Evolutionary conservation across 2,113 vertebrate species (phyloP), one percentile per base, ranked within the genome.

Genomic region (Ctenomys sociabilis): DNA sequence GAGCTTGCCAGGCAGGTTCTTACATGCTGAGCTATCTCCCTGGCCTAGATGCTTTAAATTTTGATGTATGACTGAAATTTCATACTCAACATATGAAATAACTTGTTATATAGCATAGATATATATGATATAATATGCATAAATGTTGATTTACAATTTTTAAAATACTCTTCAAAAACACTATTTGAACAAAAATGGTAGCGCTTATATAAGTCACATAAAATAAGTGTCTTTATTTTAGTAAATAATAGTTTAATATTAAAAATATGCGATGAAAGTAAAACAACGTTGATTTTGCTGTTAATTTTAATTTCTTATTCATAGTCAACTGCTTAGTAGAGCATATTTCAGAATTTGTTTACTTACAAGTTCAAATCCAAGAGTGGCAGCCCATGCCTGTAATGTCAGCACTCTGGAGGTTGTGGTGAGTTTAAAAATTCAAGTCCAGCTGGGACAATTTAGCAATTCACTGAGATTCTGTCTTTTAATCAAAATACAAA

Each of bases 191-290:
- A 64, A 54, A 93, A 80, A 73, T 28, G 14, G 26, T 14, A 63
- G 14, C 49, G 64, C 28, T 72, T 40, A 10, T 89, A n/a, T 49
- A 54, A 80, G 80, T 73, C 7, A 81, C 26, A 94, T 64, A 78
- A 88, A 75, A 82, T 28, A 93, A 59, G 0, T 37, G 57, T 80
- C 78, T 88, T 45, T 40, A 73, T 43, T 75, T 75, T 43, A 43
- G 28, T 75, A 13, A 75, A 26, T 88, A 94, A 52, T 3, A 95
- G 61, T 57, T 91, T 83, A 94, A 89, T 73, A 63, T 78, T 88
- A 43, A 92, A 96, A 72, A 57, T n/a, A 57, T 84, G 4, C 3
- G 92, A 54, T 72, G 72, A 89, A 85, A 92, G 64, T 70, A 72
- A 57, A 73, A 45, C 30, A 89, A 37, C 57, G 43, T 59, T 73